Percentiles rank a stretch among this genome's conserved stretches.
Evolutionary conservation across 2,888 invertebrate genomes (phyloP).

Genomic region (Biston stratarius): DNA sequence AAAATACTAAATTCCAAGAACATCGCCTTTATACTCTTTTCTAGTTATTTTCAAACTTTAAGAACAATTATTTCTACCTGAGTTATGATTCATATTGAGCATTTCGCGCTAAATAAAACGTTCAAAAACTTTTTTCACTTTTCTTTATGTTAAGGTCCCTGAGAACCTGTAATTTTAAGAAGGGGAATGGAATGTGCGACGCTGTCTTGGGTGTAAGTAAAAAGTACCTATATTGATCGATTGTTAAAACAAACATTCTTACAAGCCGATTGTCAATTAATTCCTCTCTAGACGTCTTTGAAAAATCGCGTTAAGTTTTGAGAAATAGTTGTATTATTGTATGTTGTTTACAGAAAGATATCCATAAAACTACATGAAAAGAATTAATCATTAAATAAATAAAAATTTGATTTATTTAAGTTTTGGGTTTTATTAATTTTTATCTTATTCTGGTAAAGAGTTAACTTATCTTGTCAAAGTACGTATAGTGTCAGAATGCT

Average conservation of each 20-base stretch:
- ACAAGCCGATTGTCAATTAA: no score
- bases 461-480: conserved; percentile 6
- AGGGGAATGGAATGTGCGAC: conserved; percentile 10
- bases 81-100: conserved; percentile 34
- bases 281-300: no score
- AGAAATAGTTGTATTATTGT: no score
- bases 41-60: conserved; percentile 28
- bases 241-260: no score
- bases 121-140: conserved; percentile 39
- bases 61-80: conserved; percentile 43
- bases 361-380: no score
- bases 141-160: conserved; percentile 31
- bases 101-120: conserved; percentile 26
- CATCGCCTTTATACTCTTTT: neutral
- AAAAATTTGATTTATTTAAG: no score
- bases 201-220: no score
- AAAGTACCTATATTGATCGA: neutral
- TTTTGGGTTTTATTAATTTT: no score
- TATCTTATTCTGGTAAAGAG: no score
- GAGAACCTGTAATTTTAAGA: conserved; percentile 18
- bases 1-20: conserved; percentile 28
- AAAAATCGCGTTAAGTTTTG: no score
- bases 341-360: no score
- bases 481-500: neutral
- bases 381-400: no score